These are phyloP conservation scores for Streptopelia turtur DNA, from an alignment of 2,797 vertebrate species.

Conservation along the genomic window DNA sequence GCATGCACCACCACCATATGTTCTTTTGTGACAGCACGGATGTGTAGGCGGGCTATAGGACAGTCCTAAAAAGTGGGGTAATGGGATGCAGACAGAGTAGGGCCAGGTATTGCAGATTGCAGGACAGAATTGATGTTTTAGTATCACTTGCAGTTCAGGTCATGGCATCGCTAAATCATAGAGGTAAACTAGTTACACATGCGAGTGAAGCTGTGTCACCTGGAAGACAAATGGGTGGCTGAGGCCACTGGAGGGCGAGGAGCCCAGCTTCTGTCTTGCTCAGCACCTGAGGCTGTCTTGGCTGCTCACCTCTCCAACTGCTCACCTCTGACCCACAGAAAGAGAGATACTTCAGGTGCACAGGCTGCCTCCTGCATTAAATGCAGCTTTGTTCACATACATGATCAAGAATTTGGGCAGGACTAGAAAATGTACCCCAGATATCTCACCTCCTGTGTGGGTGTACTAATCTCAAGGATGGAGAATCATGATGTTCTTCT, in stretches of 20 bases:
- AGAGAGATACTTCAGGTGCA: neutral
- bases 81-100: neutral
- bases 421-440: neutral
- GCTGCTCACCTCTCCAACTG: neutral
- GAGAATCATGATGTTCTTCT: neutral
- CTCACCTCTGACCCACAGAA: neutral
- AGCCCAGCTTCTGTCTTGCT: neutral
- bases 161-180: neutral
- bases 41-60: neutral
- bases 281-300: neutral
- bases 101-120: neutral
- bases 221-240: neutral
- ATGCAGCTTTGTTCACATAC: neutral
- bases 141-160: neutral
- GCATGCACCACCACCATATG: too few species aligned
- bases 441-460: neutral
- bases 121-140: neutral
- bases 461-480: neutral
- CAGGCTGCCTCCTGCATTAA: neutral
- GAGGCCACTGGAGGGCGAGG: rapidly evolving
- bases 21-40: neutral
- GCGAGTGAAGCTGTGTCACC: neutral
- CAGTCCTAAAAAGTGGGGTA: neutral
- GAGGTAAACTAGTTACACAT: neutral
- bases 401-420: neutral